These are phyloP conservation scores for Drosophila recens DNA, from an alignment of 2,888 invertebrate genomes.

Conservation along the genomic window DNA sequence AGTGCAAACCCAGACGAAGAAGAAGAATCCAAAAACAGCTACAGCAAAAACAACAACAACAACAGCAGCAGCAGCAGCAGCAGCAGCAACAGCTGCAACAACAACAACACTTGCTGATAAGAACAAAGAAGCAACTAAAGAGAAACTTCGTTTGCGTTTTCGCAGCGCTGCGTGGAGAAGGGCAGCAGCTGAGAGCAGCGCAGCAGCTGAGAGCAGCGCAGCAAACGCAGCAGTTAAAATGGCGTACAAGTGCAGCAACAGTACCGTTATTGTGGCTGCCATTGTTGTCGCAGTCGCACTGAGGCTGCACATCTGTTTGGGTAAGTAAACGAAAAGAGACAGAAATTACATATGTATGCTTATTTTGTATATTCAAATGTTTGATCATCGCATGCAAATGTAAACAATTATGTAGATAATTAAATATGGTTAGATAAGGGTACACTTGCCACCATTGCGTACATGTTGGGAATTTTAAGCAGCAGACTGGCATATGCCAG, in stretches of 20 bases:
- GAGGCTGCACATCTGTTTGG: constrained; percentile 56
- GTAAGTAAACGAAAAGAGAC: constrained; percentile 53
- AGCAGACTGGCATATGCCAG: neutral
- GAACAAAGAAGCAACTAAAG: constrained; percentile 27
- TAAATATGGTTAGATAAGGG: constrained; percentile 39
- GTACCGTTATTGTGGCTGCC: constrained; percentile 42
- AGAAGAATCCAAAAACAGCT: constrained; percentile 35
- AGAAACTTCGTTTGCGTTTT: constrained; percentile 21
- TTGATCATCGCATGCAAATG: constrained; percentile 45
- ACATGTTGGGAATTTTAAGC: constrained; percentile 17
- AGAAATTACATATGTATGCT: neutral
- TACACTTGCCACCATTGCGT: constrained; percentile 20
- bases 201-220: constrained; percentile 23
- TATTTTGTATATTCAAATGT: constrained; percentile 41
- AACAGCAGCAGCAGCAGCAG: constrained; percentile 30
- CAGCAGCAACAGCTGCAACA: too few relatives aligned
- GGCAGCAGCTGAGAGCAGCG: constrained; percentile 6
- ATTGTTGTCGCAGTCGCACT: constrained; percentile 43
- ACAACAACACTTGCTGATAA: constrained; percentile 36
- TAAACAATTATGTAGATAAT: constrained; percentile 37
- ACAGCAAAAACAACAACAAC: constrained; percentile 30
- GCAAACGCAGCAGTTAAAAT: constrained; percentile 33
- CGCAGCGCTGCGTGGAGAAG: neutral
- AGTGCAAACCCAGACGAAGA: constrained; percentile 8
- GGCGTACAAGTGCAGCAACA: constrained; percentile 46